phyloP scores from a whole-genome alignment of 92 coral and sea anemone genomes.

The Phymanthus crucifer region DNA sequence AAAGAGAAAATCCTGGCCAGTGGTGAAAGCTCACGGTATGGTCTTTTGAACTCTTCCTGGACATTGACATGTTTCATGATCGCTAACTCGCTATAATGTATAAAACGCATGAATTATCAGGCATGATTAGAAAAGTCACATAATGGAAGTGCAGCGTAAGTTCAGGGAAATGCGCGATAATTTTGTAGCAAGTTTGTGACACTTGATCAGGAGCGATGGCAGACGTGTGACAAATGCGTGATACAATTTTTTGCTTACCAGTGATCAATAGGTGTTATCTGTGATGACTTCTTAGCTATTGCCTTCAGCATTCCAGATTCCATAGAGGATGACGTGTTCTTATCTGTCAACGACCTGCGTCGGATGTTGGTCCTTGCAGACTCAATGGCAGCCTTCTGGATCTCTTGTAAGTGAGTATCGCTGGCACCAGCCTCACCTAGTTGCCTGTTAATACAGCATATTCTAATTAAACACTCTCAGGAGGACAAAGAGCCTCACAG shows the following conservation, averaged over 20 bases:
- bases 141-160: background rate
- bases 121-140: background rate
- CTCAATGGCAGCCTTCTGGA: conserved; percentile 61
- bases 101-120: background rate
- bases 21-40: conserved; percentile 53
- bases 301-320: conserved; percentile 1
- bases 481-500: no score
- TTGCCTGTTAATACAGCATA: conserved; percentile 61
- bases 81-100: conserved; percentile 21
- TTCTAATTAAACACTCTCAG: no score
- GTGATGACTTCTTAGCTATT: background rate
- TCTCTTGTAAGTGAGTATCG: conserved; percentile 47
- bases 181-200: no score
- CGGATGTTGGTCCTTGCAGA: conserved; percentile 56
- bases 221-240: background rate
- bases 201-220: no score
- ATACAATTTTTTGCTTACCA: background rate
- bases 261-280: background rate
- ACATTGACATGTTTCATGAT: conserved; percentile 23
- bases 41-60: conserved; percentile 60
- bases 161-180: no score
- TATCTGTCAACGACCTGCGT: conserved; percentile 55
- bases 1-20: conserved; percentile 50
- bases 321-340: conserved; percentile 19
- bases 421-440: conserved; percentile 61